These are phyloP conservation scores for Zaprionus davidi DNA, from an alignment of 1,140 invertebrate genomes.

Conservation along the genomic window DNA sequence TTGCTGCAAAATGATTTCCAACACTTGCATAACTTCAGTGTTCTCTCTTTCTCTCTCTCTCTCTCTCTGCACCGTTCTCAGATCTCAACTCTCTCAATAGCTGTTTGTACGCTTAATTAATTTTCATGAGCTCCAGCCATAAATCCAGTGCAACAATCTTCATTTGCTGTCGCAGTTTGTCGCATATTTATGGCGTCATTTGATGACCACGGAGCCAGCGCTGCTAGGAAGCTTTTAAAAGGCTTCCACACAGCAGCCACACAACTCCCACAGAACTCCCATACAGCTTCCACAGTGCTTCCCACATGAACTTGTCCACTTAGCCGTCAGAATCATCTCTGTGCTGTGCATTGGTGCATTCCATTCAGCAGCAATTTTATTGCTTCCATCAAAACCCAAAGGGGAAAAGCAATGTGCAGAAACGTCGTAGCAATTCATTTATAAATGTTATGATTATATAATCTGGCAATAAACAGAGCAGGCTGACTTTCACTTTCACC, in stretches of 20 bases:
- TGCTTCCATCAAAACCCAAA: conserved; percentile 3
- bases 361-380: conserved; percentile 43
- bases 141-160: conserved; percentile 26
- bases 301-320: neutral
- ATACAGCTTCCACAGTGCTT: neutral
- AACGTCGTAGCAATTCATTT: conserved; percentile 65
- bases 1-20: neutral
- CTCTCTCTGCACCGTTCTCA: neutral
- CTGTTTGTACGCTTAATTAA: conserved; percentile 21
- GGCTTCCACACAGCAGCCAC: neutral
- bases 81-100: conserved; percentile 14
- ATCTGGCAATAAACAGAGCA: conserved; percentile 46
- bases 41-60: no score
- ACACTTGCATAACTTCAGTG: neutral
- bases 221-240: neutral
- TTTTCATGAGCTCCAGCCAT: conserved; percentile 32
- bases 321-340: neutral
- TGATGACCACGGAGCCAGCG: conserved; percentile 10
- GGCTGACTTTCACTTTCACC: conserved; percentile 43
- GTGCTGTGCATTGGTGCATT: neutral
- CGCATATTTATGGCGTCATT: conserved; percentile 36
- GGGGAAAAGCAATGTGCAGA: conserved; percentile 26
- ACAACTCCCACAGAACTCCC: neutral
- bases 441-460: conserved; percentile 73
- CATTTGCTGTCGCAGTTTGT: conserved; percentile 16